A percentile compares a stretch with the other conserved stretches of the same genome.
These are phyloP conservation scores for Emydoidea blandingii DNA, from an alignment of 2,797 vertebrate species.

Conservation along the genomic window DNA sequence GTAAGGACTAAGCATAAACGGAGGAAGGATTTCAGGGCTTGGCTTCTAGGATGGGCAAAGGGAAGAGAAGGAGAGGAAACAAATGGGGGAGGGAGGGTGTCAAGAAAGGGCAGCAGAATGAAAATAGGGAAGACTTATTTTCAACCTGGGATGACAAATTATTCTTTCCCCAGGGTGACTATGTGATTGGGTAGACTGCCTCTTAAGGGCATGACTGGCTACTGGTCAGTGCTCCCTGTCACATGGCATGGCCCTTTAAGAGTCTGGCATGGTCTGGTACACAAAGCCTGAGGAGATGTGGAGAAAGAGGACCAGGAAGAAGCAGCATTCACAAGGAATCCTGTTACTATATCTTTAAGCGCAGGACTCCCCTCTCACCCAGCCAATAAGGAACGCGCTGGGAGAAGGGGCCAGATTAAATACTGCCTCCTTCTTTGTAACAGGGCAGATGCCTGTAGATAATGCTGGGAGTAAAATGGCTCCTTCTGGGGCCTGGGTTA, in stretches of 20 bases:
- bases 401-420: neutral
- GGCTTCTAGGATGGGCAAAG: neutral
- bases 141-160: neutral
- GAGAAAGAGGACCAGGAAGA: too few species aligned
- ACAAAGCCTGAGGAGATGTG: too few species aligned
- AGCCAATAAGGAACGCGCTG: neutral
- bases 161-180: neutral
- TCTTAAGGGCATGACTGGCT: too few species aligned
- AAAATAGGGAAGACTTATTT: neutral
- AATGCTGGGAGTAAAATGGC: neutral
- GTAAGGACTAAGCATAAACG: neutral
- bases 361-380: neutral
- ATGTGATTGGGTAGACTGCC: too few species aligned
- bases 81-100: neutral
- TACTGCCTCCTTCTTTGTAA: neutral
- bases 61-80: neutral
- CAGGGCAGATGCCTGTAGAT: neutral
- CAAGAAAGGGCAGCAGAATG: neutral
- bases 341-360: neutral
- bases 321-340: neutral
- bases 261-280: too few species aligned
- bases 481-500: neutral
- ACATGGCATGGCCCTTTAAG: too few species aligned
- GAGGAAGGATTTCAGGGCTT: neutral
- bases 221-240: too few species aligned